phyloP scores from a whole-genome alignment of 2,797 vertebrate species.

The Philypnodon macrostomus region DNA sequence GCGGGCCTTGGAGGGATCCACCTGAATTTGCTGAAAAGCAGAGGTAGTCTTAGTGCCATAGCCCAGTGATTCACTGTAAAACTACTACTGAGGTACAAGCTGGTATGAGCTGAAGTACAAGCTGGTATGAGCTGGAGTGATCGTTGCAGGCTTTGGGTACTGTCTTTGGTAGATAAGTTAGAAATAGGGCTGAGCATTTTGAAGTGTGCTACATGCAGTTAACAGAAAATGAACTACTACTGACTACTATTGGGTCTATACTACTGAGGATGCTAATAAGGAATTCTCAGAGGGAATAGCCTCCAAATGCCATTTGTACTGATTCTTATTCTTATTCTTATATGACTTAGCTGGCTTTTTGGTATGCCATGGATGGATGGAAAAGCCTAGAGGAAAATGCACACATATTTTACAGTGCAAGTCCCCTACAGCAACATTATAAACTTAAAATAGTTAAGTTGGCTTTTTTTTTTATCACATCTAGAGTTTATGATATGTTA shows the following conservation, averaged over 20 bases:
- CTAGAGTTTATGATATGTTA: slow-evolving; percentile 45
- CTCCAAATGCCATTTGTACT: background rate
- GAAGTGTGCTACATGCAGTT: slow-evolving; percentile 41
- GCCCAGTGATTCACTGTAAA: slow-evolving; percentile 18
- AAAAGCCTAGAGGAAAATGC: slow-evolving; percentile 29
- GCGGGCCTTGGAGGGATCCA: slow-evolving; percentile 95
- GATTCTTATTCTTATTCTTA: slow-evolving; percentile 32
- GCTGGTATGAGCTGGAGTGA: slow-evolving; percentile 29
- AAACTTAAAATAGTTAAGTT: slow-evolving; percentile 42
- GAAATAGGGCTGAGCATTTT: slow-evolving; percentile 53
- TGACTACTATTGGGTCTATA: no score
- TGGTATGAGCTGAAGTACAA: slow-evolving; percentile 34
- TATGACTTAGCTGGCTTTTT: no score
- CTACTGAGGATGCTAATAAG: no score
- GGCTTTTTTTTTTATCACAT: slow-evolving; percentile 34
- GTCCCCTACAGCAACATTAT: slow-evolving; percentile 9
- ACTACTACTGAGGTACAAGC: slow-evolving; percentile 17
- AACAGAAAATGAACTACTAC: slow-evolving; percentile 28
- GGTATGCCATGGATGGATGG: no score
- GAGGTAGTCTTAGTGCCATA: slow-evolving; percentile 13
- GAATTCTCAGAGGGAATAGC: slow-evolving; percentile 26
- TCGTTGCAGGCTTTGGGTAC: slow-evolving; percentile 33
- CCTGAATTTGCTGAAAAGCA: slow-evolving; percentile 88
- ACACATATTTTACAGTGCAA: no score
- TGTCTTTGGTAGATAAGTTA: slow-evolving; percentile 51